phyloP scores from a whole-genome alignment of 2,797 vertebrate species.

The Arnoldichthys spilopterus region DNA sequence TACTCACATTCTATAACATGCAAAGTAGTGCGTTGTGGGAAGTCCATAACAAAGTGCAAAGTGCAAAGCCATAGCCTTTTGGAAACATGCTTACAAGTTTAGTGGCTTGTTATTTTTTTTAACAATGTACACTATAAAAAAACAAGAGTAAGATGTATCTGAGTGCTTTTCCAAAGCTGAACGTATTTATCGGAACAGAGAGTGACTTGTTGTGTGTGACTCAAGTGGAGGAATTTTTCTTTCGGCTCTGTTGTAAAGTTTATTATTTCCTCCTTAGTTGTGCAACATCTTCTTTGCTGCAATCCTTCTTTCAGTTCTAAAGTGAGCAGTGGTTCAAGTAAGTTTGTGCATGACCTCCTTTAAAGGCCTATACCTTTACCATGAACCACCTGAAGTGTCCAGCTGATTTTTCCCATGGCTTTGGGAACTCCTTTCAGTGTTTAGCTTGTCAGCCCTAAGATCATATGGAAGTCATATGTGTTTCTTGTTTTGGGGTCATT shows the following conservation, averaged over 20 bases:
- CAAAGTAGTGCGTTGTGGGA: too few relatives aligned
- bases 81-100: neutral
- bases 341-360: too few relatives aligned
- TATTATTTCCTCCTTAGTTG: conserved; percentile 27
- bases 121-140: neutral
- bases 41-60: too few relatives aligned
- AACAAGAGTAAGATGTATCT: neutral
- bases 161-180: conserved; percentile 9
- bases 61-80: neutral
- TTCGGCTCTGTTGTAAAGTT: conserved; percentile 14
- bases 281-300: conserved; percentile 2
- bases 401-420: conserved; percentile 3
- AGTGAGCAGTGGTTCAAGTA: neutral
- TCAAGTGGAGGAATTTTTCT: conserved; percentile 4
- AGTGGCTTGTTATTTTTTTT: neutral
- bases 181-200: conserved; percentile 10
- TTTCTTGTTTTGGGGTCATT: conserved; percentile 14
- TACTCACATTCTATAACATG: too few relatives aligned
- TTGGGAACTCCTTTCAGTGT: neutral
- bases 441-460: neutral
- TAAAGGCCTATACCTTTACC: neutral
- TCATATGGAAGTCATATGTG: conserved; percentile 20
- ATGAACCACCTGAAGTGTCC: neutral
- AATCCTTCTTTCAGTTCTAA: conserved; percentile 7
- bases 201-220: conserved; percentile 23